Base-by-base conservation (phyloP, 2,113 vertebrate genomes). In the Pangasianodon gigas region DNA sequence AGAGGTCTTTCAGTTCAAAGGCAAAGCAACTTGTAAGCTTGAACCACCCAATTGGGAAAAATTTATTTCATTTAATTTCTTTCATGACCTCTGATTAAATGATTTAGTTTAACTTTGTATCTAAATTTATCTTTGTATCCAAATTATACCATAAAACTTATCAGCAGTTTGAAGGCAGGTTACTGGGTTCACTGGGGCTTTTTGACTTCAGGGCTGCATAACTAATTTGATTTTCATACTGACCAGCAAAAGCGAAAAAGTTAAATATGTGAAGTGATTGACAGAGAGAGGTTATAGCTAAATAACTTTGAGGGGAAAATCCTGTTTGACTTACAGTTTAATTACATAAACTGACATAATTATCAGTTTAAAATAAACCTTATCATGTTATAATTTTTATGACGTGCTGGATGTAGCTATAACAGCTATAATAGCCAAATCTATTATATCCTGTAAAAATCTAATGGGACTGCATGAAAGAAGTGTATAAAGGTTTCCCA, bases 251-350 rank as follows among this genome's bases (percentile, higher is more conserved):
- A n/a, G 24, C 58, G 51, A 48, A 85, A 84, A 48, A 48, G n/a
- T 46, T 41, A 85, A 67, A 29, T 65, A 48, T 7, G 44, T 48
- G 3, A 58, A 41, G 19, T n/a, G 3, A 46, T 48, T 10, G 16
- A 83, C 18, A 75, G 3, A 74, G 18, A 75, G 37, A 44, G 37
- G 2, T 60, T 56, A 60, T 60, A 37, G 81, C 26, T 32, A 32
- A n/a, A 91, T 87, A 79, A 52, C 85, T 87, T 74, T 62, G 11
- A n/a, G 65, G 65, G 3, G 65, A 0, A 8, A n/a, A 67, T 67
- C 8, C 29, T 67, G 65, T n/a, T 67, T 67, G 65, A 67, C 29
- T n/a, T 67, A 4, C 18, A 21, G 56, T n/a, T n/a, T 67, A 67
- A 67, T 67, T 67, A 67, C 8, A 67, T 26, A 62, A n/a, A 3